Evolutionary conservation across 2,113 vertebrate species (phyloP), one percentile per base, ranked within the genome.

Genomic region (Scomber scombrus): DNA sequence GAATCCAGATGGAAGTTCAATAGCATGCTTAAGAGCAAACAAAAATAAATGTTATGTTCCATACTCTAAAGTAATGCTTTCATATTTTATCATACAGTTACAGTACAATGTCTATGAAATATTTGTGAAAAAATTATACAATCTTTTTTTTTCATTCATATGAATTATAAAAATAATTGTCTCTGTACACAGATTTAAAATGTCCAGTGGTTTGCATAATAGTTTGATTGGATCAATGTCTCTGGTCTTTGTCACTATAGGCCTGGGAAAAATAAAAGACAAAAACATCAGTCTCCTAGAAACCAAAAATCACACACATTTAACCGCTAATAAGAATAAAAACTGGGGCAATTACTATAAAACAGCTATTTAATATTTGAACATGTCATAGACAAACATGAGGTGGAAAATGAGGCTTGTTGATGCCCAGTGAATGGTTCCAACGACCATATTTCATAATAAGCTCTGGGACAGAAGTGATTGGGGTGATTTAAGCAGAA

Each of bases 131-230:
- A 94, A 95, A 92, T 91, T 95, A 94, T 93, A 95, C 91, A 94
- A 94, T 94, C 71, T 89, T 85, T 83, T 89, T 67, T 89, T 86
- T 62, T 21, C 77, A 84, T 86, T 88, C 61, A 71, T 87, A 66
- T 82, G 88, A 91, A 75, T 85, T 94, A 95, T 57, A 95, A 95
- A 95, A 95, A 95, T 95, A 95, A 88, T 86, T 64, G 90, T 89
- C 69, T 91, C 74, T 89, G 80, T 88, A 88, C 88, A 91, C 86
- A 82, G 23, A 26, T 92, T 95, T 72, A 94, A 95, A 95, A 95
- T 93, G 87, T 94, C 93, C 93, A 85, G 88, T 86, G 84, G 88
- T 93, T 95, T 95, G 95, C 94, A 95, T 96, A 95, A 94, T 91
- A 78, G 90, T 93, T 89, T 90, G 88, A 93, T 88, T 85, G 89